Evolutionary conservation across 2,113 vertebrate species (phyloP).

Genomic region (Raphicerus campestris): DNA sequence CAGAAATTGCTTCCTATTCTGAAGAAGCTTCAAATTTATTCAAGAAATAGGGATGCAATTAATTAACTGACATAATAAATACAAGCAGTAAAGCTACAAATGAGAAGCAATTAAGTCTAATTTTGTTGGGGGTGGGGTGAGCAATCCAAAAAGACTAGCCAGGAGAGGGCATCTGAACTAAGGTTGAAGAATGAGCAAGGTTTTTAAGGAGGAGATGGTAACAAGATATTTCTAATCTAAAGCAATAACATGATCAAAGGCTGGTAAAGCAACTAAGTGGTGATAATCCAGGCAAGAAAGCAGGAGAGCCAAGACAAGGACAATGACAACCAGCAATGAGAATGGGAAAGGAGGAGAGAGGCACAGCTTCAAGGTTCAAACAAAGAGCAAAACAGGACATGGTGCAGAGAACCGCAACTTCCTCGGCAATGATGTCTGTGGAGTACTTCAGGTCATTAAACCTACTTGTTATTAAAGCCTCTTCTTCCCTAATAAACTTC

Average conservation of each 20-base stretch:
- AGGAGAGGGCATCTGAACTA: neutral
- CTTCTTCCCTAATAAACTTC: conserved; percentile 9
- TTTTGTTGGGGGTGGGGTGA: neutral
- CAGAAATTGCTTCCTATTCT: neutral
- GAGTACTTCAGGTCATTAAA: neutral
- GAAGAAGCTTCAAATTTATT: conserved; percentile 3
- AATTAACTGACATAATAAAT: neutral
- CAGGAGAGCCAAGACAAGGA: neutral
- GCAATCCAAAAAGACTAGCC: neutral
- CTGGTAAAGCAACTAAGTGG: neutral
- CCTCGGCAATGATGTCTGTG: neutral
- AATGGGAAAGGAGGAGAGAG: neutral
- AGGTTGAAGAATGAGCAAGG: neutral
- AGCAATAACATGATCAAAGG: neutral
- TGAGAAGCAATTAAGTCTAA: neutral
- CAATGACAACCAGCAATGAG: neutral
- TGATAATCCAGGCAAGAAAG: neutral
- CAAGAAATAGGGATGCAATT: neutral
- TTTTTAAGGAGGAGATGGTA: neutral
- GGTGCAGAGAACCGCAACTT: neutral
- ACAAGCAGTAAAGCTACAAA: neutral
- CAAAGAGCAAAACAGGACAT: neutral
- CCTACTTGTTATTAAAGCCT: neutral
- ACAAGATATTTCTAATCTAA: neutral
- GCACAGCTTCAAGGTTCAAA: neutral